Base-by-base conservation (phyloP, 2,888 invertebrate species). In the Andrena hattorfiana region DNA sequence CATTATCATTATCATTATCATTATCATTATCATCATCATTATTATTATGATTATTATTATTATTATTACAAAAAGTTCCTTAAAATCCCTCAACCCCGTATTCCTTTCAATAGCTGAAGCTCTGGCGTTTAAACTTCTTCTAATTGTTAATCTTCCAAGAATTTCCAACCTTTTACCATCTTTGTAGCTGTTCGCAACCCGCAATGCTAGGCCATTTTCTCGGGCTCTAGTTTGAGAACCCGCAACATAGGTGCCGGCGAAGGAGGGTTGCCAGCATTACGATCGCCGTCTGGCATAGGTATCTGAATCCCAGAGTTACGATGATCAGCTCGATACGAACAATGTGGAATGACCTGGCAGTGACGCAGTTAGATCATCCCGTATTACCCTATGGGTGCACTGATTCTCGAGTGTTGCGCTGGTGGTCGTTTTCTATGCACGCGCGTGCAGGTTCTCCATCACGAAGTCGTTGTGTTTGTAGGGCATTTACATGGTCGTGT, bases 341-440 rank as follows among this genome's bases (percentile, higher is more conserved):
- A 82, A 85, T 82, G 82, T 77, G 77, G 63, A 62, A 83, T 68
- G 79, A 88, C 75, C 77, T 70, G 79, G 62, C 72, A 71, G 70
- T 75, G 81, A 76, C 76, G 85, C 83, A 80, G 81, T 83, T 83
- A 86, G 85, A 85, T 88, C 85, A 86, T 77, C 73, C 79, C 72
- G 63, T 83, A 85, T 85, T 83, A 85, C 68, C 64, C 70, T 74
- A 30, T 62, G 77, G 83, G 23, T 67, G 77, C 77, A 69, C 59
- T 62, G 84, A 86, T 86, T 80, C 78, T 70, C 68, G 77, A 56
- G 49, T 23, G 70, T 28, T n/a, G 62, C 72, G 42, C 62, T 63
- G 42, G 70, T 68, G 60, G 67, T 74, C 64, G 68, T 83, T 75
- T 83, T 75, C 64, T 78, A 75, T 69, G 48, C 42, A 56, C 60